These are phyloP conservation scores for Embidobia sp. DNA, from an alignment of 2,888 invertebrate species.

Conservation along the genomic window DNA sequence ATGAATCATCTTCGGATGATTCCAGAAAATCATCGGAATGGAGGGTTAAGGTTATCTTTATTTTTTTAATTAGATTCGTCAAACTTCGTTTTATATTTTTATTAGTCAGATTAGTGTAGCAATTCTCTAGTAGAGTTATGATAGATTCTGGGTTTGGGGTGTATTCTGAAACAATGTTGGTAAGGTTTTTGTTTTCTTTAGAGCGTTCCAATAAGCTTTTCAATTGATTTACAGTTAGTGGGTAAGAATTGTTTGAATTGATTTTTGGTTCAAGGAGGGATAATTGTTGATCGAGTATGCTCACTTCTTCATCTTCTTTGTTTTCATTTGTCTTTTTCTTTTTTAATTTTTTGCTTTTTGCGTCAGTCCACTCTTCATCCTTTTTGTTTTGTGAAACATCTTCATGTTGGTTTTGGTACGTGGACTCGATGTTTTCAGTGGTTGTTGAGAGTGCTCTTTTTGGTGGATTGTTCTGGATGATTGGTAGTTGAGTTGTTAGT, in stretches of 20 bases:
- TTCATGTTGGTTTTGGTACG: neutral
- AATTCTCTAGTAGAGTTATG: neutral
- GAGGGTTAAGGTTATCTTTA: too few species aligned
- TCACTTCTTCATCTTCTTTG: too few species aligned
- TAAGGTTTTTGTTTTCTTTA: neutral
- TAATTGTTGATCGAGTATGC: too few species aligned
- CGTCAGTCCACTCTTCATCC: too few species aligned
- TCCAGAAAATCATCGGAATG: too few species aligned
- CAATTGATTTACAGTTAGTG: neutral
- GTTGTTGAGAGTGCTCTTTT: neutral
- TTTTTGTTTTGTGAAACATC: too few species aligned
- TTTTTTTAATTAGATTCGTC: neutral
- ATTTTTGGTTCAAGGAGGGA: neutral
- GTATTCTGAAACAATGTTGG: neutral
- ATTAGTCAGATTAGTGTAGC: neutral
- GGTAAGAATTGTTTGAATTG: neutral
- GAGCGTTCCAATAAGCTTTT: neutral
- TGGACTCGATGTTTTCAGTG: neutral
- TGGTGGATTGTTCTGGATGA: neutral
- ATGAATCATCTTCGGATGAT: too few species aligned
- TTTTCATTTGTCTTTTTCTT: neutral
- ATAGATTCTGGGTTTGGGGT: neutral
- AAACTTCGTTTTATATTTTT: conserved; percentile 5
- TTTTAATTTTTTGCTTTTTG: neutral
- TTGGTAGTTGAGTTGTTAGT: too few species aligned